Evolutionary conservation across 53 echinoderm and acorn worm genomes (phyloP).

Genomic region (Holothuria scabra): DNA sequence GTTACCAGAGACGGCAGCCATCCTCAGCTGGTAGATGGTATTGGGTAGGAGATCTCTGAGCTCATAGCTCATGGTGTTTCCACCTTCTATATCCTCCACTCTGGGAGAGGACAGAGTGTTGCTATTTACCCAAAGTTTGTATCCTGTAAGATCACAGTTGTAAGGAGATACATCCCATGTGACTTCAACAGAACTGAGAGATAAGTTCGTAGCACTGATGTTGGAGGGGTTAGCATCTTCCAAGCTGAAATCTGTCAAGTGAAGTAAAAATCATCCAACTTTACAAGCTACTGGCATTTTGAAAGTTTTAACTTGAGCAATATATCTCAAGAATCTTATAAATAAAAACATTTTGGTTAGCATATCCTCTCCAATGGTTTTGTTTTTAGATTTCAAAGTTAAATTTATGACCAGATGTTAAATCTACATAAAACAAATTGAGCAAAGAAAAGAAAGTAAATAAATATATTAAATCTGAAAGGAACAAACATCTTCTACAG

Average conservation of each 20-base stretch:
- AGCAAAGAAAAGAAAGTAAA: no score
- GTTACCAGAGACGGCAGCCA: slow-evolving; percentile 13
- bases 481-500: no score
- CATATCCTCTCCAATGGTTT: no score
- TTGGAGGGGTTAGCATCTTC: slow-evolving; percentile 19
- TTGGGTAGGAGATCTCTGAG: slow-evolving; percentile 21
- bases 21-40: slow-evolving; percentile 29
- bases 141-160: slow-evolving; percentile 59
- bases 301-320: neutral
- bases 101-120: slow-evolving; percentile 7
- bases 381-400: no score
- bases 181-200: slow-evolving; percentile 31
- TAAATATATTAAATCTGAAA: no score
- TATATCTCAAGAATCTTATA: no score
- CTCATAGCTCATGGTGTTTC: slow-evolving; percentile 21
- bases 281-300: no score
- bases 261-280: neutral
- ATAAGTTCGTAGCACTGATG: neutral
- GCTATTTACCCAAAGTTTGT: slow-evolving; percentile 43
- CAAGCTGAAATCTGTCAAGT: slow-evolving; percentile 20
- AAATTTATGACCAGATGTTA: no score
- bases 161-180: slow-evolving; percentile 41
- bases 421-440: no score
- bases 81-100: slow-evolving; percentile 7
- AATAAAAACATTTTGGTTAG: no score